These are phyloP conservation scores for Pristionchus pacificus DNA, from an alignment of 1,140 invertebrate species.

Conservation along the genomic window DNA sequence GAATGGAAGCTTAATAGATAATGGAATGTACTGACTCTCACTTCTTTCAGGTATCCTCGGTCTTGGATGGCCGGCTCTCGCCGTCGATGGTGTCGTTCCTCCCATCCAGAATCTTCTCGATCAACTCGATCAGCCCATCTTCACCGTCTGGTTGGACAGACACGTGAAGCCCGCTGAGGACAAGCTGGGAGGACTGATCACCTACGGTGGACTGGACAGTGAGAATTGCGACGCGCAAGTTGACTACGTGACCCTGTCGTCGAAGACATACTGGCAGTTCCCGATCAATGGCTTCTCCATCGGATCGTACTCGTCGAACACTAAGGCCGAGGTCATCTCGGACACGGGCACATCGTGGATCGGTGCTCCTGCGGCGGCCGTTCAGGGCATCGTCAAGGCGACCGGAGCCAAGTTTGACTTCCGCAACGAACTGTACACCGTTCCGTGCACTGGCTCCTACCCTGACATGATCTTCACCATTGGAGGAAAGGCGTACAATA, in stretches of 20 bases:
- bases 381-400: constrained; percentile 29
- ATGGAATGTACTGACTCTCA: background rate
- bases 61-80: constrained; percentile 33
- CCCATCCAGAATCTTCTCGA: constrained; percentile 36
- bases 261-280: constrained; percentile 47
- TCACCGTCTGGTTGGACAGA: constrained; percentile 39
- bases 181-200: constrained; percentile 39
- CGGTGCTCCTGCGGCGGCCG: constrained; percentile 25
- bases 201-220: constrained; percentile 43
- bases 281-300: constrained; percentile 30
- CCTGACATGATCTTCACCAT: constrained; percentile 43
- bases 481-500: constrained; percentile 27
- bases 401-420: constrained; percentile 37
- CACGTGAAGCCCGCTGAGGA: constrained; percentile 27
- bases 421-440: constrained; percentile 11
- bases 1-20: background rate
- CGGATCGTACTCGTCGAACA: constrained; percentile 35
- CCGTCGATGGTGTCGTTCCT: constrained; percentile 29
- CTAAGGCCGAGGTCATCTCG: constrained; percentile 38
- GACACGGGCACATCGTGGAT: constrained; percentile 45
- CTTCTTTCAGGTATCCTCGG: constrained; percentile 33
- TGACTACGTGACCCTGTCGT: constrained; percentile 39
- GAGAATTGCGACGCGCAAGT: constrained; percentile 39
- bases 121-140: constrained; percentile 25
- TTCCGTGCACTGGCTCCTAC: background rate